Evolutionary conservation across 2,888 invertebrate species (phyloP).

Genomic region (Barypeithes pellucidus): DNA sequence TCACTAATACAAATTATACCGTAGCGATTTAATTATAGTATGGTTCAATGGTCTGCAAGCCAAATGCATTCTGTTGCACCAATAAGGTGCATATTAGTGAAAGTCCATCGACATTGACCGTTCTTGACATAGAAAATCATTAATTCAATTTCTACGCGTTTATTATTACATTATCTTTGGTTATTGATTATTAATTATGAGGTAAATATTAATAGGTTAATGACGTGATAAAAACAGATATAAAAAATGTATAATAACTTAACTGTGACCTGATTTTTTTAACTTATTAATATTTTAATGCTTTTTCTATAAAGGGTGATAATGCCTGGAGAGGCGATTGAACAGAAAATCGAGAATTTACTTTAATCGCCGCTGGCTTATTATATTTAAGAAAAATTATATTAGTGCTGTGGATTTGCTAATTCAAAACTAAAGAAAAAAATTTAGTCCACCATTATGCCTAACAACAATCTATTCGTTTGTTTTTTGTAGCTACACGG

Average conservation of each 20-base stretch:
- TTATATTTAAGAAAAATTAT: too few relatives aligned
- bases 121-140: constrained; percentile 56
- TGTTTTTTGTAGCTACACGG: background rate
- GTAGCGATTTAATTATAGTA: constrained; percentile 20
- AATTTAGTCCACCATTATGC: too few relatives aligned
- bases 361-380: too few relatives aligned
- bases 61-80: constrained; percentile 27
- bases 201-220: constrained; percentile 20
- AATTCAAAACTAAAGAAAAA: too few relatives aligned
- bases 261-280: background rate
- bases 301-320: too few relatives aligned
- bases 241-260: background rate
- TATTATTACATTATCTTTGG: constrained; percentile 36
- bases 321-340: too few relatives aligned
- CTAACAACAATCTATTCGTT: too few relatives aligned
- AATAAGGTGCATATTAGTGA: constrained; percentile 53
- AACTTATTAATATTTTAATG: too few relatives aligned
- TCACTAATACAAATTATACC: background rate
- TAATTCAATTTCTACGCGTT: constrained; percentile 34
- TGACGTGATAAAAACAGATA: background rate
- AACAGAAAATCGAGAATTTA: too few relatives aligned
- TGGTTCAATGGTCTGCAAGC: constrained; percentile 33
- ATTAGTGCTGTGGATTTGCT: too few relatives aligned
- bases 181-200: constrained; percentile 24
- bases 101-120: constrained; percentile 58